Conservation (phyloP, 1,140 invertebrate genomes). For the Aphis gossypii region DNA sequence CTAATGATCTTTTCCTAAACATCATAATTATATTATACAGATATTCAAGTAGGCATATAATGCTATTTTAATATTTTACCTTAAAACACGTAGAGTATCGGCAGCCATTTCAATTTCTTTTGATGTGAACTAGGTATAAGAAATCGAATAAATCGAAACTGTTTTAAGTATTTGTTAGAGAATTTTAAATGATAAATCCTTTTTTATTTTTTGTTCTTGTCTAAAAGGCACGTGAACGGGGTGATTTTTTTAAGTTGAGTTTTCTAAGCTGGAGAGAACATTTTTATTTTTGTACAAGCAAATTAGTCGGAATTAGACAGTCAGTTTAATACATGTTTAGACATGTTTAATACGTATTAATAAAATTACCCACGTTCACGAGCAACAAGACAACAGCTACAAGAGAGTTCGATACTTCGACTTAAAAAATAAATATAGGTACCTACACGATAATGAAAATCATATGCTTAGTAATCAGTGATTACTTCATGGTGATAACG, state of each 20-base stretch:
- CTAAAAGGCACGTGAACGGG: not conserved
- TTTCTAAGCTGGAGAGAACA: not conserved
- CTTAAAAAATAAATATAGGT: not conserved
- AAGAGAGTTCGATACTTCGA: not conserved
- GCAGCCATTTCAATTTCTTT: slow-evolving; percentile 26
- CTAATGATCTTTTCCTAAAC: slow-evolving; percentile 47
- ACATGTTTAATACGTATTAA: not conserved
- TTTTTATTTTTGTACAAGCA: not conserved
- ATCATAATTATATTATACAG: not conserved
- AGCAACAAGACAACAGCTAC: too few species aligned
- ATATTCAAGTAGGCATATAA: not conserved
- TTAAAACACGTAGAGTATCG: slow-evolving; percentile 25
- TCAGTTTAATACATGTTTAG: not conserved
- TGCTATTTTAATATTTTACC: not conserved
- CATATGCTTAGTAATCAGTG: slow-evolving; percentile 15
- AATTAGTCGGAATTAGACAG: not conserved
- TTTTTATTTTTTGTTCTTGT: not conserved
- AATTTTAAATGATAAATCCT: not conserved
- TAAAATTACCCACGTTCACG: not conserved
- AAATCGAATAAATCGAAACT: not conserved
- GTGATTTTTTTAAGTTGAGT: not conserved
- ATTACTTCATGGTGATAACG: not conserved
- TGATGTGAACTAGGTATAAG: too few species aligned
- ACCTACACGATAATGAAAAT: slow-evolving; percentile 7
- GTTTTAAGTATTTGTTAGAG: not conserved